Conservation (phyloP, 2,888 invertebrate species). For the Helicoverpa assulta region DNA sequence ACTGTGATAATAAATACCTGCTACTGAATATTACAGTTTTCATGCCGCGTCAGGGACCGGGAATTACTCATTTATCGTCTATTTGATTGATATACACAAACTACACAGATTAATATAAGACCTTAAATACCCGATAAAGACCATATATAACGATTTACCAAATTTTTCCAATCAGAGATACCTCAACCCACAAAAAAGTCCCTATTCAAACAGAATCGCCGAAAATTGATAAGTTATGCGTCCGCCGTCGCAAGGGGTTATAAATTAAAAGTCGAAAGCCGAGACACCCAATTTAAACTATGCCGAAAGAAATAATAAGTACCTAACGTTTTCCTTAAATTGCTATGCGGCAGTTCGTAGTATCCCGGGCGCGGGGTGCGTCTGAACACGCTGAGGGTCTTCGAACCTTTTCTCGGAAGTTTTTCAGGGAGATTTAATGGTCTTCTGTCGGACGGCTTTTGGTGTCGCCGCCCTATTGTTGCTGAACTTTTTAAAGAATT, state of each 20-base stretch:
- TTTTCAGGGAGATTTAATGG: slow-evolving; percentile 53
- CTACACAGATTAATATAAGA: no score
- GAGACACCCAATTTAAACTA: slow-evolving; percentile 19
- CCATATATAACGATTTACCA: background rate
- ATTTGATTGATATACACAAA: background rate
- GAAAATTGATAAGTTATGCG: slow-evolving; percentile 15
- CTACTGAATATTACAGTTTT: no score
- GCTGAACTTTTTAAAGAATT: slow-evolving; percentile 19
- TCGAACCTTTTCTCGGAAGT: slow-evolving; percentile 42
- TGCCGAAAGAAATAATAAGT: slow-evolving; percentile 29
- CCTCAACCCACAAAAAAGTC: background rate
- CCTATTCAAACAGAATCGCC: slow-evolving; percentile 19
- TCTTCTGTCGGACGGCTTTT: slow-evolving; percentile 27
- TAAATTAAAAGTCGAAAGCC: slow-evolving; percentile 29
- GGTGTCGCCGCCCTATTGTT: slow-evolving; percentile 44
- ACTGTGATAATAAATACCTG: no score
- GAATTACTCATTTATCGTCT: background rate
- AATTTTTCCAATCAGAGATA: background rate
- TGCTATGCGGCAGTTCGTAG: slow-evolving; percentile 44
- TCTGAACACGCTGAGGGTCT: slow-evolving; percentile 11
- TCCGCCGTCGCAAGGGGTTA: slow-evolving; percentile 1
- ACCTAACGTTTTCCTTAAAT: slow-evolving; percentile 46
- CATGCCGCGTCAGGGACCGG: background rate
- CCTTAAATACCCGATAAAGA: background rate
- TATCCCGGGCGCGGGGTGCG: slow-evolving; percentile 33